A percentile compares a stretch with the other conserved stretches of the same genome.
phyloP scores from a whole-genome alignment of 2,113 vertebrate genomes.

The Phodopus roborovskii region DNA sequence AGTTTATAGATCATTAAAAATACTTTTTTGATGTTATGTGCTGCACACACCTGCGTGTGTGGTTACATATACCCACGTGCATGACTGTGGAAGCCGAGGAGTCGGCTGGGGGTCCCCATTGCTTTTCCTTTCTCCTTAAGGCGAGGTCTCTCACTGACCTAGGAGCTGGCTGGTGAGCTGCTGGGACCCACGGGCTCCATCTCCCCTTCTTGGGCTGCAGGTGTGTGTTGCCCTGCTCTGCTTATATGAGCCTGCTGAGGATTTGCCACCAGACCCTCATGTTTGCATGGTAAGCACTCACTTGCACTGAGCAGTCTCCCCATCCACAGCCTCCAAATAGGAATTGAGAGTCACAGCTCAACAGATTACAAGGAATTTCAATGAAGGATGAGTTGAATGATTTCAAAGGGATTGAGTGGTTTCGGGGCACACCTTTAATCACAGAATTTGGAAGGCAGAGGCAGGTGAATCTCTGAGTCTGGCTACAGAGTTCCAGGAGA shows the following conservation, averaged over 20 bases:
- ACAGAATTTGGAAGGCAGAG: background rate
- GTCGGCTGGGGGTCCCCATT: background rate
- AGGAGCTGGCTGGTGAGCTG: background rate
- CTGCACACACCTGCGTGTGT: background rate
- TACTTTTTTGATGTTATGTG: background rate
- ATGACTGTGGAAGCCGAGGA: background rate
- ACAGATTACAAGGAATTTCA: background rate
- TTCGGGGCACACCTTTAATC: background rate
- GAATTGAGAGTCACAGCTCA: background rate
- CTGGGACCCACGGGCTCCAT: background rate
- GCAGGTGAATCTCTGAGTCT: background rate
- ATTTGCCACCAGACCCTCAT: background rate
- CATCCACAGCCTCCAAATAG: background rate
- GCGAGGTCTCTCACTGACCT: background rate
- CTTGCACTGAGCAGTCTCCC: background rate
- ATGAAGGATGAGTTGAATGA: background rate
- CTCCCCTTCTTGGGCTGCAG: background rate
- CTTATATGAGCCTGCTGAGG: background rate
- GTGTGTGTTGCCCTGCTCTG: background rate
- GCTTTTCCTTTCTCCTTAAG: background rate
- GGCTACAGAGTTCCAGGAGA: background rate
- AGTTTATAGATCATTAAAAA: conserved; percentile 38
- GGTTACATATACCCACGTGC: background rate
- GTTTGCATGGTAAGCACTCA: no score
- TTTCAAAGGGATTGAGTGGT: background rate